These are phyloP conservation scores for Orthosia cruda DNA, from an alignment of 2,888 invertebrate genomes.

Conservation along the genomic window DNA sequence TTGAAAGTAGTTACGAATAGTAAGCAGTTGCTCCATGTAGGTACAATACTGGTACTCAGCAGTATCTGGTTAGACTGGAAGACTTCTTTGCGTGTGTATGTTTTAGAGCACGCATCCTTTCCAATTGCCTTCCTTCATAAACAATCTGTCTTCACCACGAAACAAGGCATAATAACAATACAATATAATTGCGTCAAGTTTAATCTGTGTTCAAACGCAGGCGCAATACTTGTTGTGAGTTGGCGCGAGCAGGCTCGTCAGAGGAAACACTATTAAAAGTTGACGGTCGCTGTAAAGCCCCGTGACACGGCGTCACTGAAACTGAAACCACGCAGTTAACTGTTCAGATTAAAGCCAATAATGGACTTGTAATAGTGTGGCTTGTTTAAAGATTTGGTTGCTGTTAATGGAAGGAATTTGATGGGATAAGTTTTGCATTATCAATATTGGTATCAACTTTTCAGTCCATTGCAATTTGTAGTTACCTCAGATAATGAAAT, in stretches of 20 bases:
- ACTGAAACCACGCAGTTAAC: constrained; percentile 37
- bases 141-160: background rate
- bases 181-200: constrained; percentile 35
- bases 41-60: no score
- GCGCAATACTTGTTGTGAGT: constrained; percentile 29
- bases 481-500: background rate
- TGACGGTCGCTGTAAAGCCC: constrained; percentile 29
- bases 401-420: background rate
- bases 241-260: constrained; percentile 15
- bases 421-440: constrained; percentile 16
- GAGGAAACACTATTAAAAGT: constrained; percentile 63
- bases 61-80: no score
- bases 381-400: background rate
- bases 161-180: constrained; percentile 14
- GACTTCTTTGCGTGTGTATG: no score
- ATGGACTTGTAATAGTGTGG: constrained; percentile 23
- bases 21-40: no score
- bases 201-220: constrained; percentile 37
- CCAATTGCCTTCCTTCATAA: background rate
- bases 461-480: background rate
- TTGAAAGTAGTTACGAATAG: no score
- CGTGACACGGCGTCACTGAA: constrained; percentile 38
- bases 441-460: background rate
- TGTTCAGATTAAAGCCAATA: constrained; percentile 42
- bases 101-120: background rate